phyloP scores from a whole-genome alignment of 2,888 invertebrate genomes.

The Dastarcus helophoroides region DNA sequence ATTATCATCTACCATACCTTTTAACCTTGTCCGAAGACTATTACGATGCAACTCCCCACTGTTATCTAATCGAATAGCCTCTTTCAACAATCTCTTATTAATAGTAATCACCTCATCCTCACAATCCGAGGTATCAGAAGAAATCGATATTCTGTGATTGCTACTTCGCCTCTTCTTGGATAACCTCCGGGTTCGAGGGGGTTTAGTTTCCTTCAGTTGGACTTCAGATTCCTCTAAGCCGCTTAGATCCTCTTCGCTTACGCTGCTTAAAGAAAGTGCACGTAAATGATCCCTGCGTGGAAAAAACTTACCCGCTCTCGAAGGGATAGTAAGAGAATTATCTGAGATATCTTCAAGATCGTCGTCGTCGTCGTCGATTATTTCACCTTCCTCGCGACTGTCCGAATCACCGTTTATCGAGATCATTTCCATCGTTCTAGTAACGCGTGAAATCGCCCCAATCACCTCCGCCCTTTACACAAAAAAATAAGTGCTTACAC shows the following conservation, averaged over 20 bases:
- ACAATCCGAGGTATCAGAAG: slow-evolving; percentile 10
- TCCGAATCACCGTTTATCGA: slow-evolving; percentile 4
- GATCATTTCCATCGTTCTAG: slow-evolving; percentile 1
- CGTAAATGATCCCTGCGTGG: slow-evolving; percentile 32
- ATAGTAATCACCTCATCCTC: slow-evolving; percentile 20
- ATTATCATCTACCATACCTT: slow-evolving; percentile 22
- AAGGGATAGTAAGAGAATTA: slow-evolving; percentile 29
- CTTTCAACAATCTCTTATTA: slow-evolving; percentile 38
- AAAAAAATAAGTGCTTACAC: too few species aligned
- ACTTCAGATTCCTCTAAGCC: slow-evolving; percentile 8
- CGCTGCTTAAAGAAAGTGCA: slow-evolving; percentile 37
- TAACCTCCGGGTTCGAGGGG: not conserved
- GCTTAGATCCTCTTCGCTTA: slow-evolving; percentile 25
- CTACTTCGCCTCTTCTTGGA: slow-evolving; percentile 1
- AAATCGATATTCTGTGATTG: too few species aligned
- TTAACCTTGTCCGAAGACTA: slow-evolving; percentile 28
- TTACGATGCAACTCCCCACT: slow-evolving; percentile 23
- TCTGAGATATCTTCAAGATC: slow-evolving; percentile 36
- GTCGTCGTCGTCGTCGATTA: slow-evolving; percentile 33
- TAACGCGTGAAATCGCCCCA: too few species aligned
- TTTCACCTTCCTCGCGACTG: slow-evolving; percentile 34
- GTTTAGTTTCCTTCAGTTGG: slow-evolving; percentile 6
- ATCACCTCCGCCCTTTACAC: too few species aligned
- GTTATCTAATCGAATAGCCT: slow-evolving; percentile 40
- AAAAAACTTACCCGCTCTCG: slow-evolving; percentile 32